Conservation (phyloP, 2,888 invertebrate species). For the Sepiola atlantica region DNA sequence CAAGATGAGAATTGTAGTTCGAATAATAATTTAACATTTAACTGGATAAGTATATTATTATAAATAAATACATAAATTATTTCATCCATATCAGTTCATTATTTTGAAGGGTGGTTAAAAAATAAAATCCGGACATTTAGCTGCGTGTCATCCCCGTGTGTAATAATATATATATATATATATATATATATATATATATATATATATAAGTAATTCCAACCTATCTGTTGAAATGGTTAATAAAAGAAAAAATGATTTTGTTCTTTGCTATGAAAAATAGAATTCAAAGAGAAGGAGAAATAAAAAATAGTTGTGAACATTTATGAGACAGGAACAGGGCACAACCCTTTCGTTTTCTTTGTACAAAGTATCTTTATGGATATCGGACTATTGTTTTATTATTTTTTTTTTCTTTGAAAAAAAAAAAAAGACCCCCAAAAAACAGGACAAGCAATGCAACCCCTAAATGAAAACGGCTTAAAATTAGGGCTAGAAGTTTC, state of each 20-base stretch:
- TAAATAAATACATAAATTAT: no score
- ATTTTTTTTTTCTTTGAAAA: not conserved
- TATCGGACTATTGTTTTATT: not conserved
- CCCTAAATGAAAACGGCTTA: not conserved
- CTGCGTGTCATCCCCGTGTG: no score
- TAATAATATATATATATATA: no score
- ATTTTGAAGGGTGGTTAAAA: not conserved
- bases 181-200: no score
- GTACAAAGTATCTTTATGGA: not conserved
- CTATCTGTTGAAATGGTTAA: not conserved
- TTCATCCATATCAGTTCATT: no score
- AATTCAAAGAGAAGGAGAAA: not conserved
- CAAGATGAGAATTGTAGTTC: no score
- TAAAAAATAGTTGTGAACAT: not conserved
- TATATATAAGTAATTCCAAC: not conserved
- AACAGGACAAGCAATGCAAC: not conserved
- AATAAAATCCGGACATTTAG: no score
- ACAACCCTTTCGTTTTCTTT: not conserved
- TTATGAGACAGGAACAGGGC: not conserved
- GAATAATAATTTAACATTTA: no score
- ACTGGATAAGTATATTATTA: no score
- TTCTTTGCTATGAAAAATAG: not conserved
- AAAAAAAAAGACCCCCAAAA: not conserved
- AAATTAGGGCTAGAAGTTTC: not conserved
- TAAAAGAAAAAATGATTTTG: not conserved